These are phyloP conservation scores for Drosophila rufa DNA, from an alignment of 1,140 invertebrate species.

Conservation along the genomic window DNA sequence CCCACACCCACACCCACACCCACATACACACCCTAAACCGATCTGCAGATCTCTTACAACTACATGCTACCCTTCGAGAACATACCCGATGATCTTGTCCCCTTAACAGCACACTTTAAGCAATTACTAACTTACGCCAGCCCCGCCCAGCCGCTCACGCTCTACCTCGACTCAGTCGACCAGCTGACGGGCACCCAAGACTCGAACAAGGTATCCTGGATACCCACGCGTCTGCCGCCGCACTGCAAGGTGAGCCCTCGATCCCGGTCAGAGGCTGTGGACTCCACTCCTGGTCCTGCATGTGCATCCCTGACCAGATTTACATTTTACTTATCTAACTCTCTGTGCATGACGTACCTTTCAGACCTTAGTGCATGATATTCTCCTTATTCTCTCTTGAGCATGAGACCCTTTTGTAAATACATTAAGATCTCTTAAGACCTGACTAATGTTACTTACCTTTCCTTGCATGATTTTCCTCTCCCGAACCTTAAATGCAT, in stretches of 20 bases:
- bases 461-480: not conserved
- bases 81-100: constrained; percentile 98
- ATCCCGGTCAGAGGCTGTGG: constrained; percentile 23
- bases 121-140: constrained; percentile 94
- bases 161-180: constrained; percentile 97
- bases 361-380: constrained; percentile 12
- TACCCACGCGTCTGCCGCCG: constrained; percentile 94
- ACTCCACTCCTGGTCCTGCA: constrained; percentile 11
- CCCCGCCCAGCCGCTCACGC: constrained; percentile 92
- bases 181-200: constrained; percentile 97
- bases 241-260: constrained; percentile 92
- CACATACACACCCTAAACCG: constrained; percentile 19
- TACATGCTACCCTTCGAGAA: constrained; percentile 96
- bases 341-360: constrained; percentile 23
- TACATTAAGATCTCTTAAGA: not conserved
- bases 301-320: constrained; percentile 9
- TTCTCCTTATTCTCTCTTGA: not conserved
- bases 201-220: constrained; percentile 98
- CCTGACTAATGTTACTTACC: not conserved
- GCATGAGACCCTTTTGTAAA: not conserved
- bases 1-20: constrained; percentile 5
- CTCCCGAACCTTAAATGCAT: constrained; percentile 3
- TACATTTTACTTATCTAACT: not conserved
- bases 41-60: constrained; percentile 95
- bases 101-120: constrained; percentile 98